phyloP scores from a whole-genome alignment of 92 coral and sea anemone genomes.

The Bergia puertoricense region DNA sequence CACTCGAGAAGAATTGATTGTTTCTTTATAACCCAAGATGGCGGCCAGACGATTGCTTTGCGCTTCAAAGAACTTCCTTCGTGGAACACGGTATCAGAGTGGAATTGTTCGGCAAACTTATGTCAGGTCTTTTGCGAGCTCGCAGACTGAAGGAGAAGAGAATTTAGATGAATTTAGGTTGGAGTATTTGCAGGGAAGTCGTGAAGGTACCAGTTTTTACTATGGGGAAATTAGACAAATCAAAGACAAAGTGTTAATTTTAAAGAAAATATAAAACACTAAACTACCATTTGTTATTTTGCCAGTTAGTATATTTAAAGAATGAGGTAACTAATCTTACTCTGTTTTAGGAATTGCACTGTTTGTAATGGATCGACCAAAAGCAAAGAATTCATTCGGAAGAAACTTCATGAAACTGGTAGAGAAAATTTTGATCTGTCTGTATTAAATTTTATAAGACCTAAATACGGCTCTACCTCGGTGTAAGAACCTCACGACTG shows the following conservation, averaged over 20 bases:
- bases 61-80: conserved; percentile 25
- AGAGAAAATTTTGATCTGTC: background rate
- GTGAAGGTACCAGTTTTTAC: conserved; percentile 55
- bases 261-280: too few relatives aligned
- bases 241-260: too few relatives aligned
- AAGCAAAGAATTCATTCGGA: conserved; percentile 90
- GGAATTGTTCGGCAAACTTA: conserved; percentile 5
- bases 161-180: conserved; percentile 72
- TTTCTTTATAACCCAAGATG: conserved; percentile 49
- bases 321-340: background rate
- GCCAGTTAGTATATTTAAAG: background rate
- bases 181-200: conserved; percentile 72
- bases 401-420: conserved; percentile 83
- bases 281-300: too few relatives aligned
- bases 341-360: conserved; percentile 76
- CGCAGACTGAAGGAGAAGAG: conserved; percentile 47
- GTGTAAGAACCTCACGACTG: too few relatives aligned
- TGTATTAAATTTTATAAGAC: too few relatives aligned
- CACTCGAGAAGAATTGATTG: background rate
- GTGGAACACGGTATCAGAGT: conserved; percentile 4
- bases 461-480: too few relatives aligned
- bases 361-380: conserved; percentile 92
- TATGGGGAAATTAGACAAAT: too few relatives aligned
- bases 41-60: conserved; percentile 50
- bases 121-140: conserved; percentile 36